Base-by-base conservation (phyloP, 2,113 vertebrate genomes). In the Corydoras maculifer region DNA sequence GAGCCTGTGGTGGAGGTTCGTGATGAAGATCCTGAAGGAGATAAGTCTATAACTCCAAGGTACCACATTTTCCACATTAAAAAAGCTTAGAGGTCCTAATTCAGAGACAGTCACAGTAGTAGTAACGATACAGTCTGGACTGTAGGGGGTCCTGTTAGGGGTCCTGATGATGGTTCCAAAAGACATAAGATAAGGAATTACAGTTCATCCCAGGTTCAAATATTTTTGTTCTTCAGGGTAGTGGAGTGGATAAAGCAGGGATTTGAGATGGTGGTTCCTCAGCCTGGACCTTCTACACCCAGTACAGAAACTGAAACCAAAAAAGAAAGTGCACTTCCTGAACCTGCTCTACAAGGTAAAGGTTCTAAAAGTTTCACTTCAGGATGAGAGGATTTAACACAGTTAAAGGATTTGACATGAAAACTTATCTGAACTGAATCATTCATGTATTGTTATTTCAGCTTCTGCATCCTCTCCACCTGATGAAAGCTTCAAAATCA, bases 161-260 rank as follows among this genome's bases (percentile, higher is more conserved):
- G 35, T 43, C 4, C 35, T 43, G 35, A 43, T 43, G 35, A 43
- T 5, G 35, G 35, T 43, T 43, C 35, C 35, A 43, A 43, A 43
- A 43, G 35, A 43, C 35, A 43, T 43, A 4, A 43, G 35, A 43
- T 43, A 2, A 2, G 4, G 35, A 43, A 2, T 43, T 43, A 43
- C 35, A 43, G 1, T 43, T 5, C 4, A 43, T 43, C 2, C 0
- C 35, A 43, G 35, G 35, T 43, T 43, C 35, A 2, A 43, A 43
- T 43, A 43, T 57, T 57, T 58, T 29, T 62, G 13, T 15, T 0
- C 4, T 43, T 35, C 80, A 91, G 90, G 5, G 73, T 91, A 69
- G 83, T 90, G 0, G 79, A 82, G 0, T 90, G 89, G 89, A 72
- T 91, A 15, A 91, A 88, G 69, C 83, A 86, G 0, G 83, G 86